Base-by-base conservation (phyloP, 30 jellyfish, hydroid and myxozoan species). In the Chironex yamaguchii region DNA sequence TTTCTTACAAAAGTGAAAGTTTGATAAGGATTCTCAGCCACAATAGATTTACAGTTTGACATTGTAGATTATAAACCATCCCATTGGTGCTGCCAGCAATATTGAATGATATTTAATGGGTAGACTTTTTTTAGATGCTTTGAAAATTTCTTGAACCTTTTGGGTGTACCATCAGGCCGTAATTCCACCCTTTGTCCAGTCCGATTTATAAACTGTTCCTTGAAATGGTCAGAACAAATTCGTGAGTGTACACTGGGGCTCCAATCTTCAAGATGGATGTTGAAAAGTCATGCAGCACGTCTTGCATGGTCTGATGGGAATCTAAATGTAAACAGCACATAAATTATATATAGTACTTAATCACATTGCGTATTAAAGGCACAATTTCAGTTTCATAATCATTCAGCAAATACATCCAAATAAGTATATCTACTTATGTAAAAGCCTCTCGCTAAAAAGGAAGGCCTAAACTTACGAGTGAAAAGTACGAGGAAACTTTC, bases 111-210 rank as follows among this genome's bases (percentile, higher is more conserved):
- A n/a, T n/a, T n/a, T n/a, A n/a, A n/a, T n/a, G n/a, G n/a, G n/a
- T n/a, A n/a, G n/a, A 78, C 90, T 76, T 81, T 81, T 42, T 63
- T 81, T 23, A 81, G 76, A 66, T 81, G 86, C 0, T 65, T 30
- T 20, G 91, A 85, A 21, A 81, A 81, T 50, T 34, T n/a, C 52
- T 81, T 81, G 76, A 81, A 81, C 24, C 91, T 24, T n/a, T 74
- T 1, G 22, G 91, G 91, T 11, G 33, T 62, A 63, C 74, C 85
- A 42, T 65, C 85, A 13, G 17, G 68, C 36, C 58, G 49, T 58
- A 63, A 21, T 34, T 36, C 35, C 0, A 67, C 85, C 34, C 0
- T 35, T 36, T 81, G 54, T 65, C 81, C 58, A 21, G 87, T 42
- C 42, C 87, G 27, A 62, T 75, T 32, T 12, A 75, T 29, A 52